These are phyloP conservation scores for Pantherophis alleghaniensis DNA, from an alignment of 2,797 vertebrate species.

Conservation along the genomic window DNA sequence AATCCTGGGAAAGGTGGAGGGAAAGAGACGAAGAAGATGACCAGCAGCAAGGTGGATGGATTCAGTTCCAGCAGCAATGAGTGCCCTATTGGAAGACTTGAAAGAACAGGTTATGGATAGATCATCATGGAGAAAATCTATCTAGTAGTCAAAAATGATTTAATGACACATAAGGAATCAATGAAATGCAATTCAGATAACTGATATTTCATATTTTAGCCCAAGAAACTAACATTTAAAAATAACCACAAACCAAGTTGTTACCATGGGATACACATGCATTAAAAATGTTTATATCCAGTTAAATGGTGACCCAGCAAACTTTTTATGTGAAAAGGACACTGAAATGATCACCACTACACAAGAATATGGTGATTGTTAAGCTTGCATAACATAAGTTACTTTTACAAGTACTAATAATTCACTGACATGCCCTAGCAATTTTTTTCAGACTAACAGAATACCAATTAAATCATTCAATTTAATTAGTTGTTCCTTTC, in stretches of 20 bases:
- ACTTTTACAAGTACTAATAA: background rate
- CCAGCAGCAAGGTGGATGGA: background rate
- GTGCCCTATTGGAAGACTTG: background rate
- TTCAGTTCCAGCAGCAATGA: background rate
- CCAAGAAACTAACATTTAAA: background rate
- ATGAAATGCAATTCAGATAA: background rate
- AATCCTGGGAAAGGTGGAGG: background rate
- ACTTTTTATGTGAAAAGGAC: background rate
- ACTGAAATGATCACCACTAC: background rate
- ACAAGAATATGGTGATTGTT: background rate
- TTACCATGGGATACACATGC: background rate
- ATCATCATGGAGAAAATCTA: background rate
- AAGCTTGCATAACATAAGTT: background rate
- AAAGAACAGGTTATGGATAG: background rate
- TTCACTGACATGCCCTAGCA: background rate
- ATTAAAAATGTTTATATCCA: background rate
- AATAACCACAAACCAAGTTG: background rate
- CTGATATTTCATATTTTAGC: background rate
- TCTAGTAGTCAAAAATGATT: background rate
- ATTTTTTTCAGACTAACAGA: background rate
- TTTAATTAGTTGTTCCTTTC: background rate
- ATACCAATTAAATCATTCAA: background rate
- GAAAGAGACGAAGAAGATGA: background rate
- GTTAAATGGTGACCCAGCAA: background rate
- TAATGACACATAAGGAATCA: background rate